These are phyloP conservation scores for Anoura caudifer DNA, from an alignment of 2,113 vertebrate genomes.

Conservation along the genomic window DNA sequence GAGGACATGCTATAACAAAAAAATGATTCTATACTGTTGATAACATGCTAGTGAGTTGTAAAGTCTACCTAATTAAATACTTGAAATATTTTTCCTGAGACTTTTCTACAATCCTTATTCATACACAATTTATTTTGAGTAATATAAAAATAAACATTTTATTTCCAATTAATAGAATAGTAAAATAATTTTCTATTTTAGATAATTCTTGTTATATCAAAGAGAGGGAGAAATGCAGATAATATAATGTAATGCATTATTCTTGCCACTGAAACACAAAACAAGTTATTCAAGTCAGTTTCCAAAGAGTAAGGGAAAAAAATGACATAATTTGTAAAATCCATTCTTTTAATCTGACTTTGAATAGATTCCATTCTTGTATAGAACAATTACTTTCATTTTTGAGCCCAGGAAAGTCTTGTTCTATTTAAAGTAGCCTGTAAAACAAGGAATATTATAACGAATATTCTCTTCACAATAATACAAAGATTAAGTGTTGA, in stretches of 20 bases:
- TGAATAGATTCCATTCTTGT: background rate
- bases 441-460: background rate
- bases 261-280: background rate
- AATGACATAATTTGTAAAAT: background rate
- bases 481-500: background rate
- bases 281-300: background rate
- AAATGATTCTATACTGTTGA: too few species aligned
- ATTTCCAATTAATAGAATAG: background rate
- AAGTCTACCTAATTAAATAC: too few species aligned
- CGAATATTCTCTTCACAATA: background rate
- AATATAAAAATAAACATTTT: background rate
- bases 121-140: too few species aligned
- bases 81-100: too few species aligned
- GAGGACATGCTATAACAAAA: too few species aligned
- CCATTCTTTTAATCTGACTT: background rate
- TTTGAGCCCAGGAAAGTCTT: background rate
- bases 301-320: background rate
- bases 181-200: background rate
- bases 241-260: background rate
- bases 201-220: background rate
- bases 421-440: background rate
- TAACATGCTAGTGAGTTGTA: too few species aligned
- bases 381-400: background rate
- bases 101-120: too few species aligned
- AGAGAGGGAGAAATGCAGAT: background rate